Evolutionary conservation across 1,140 invertebrate genomes (phyloP).

Genomic region (Apolygus lucorum): DNA sequence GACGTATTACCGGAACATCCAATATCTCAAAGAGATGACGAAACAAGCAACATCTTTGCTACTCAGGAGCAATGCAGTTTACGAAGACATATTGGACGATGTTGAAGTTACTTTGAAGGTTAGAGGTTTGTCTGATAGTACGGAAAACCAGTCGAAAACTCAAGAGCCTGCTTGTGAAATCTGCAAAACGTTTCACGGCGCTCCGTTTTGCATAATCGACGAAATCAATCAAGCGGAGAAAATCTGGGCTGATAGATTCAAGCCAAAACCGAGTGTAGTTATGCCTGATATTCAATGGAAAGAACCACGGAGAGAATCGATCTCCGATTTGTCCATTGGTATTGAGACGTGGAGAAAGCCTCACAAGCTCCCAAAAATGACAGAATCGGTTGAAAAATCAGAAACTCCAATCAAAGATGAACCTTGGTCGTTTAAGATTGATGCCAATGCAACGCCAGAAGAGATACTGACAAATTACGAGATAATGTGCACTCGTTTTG

Average conservation of each 20-base stretch:
- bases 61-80: background rate
- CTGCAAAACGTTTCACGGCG: background rate
- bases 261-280: no score
- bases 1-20: background rate
- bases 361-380: no score
- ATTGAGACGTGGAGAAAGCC: no score
- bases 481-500: background rate
- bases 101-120: background rate
- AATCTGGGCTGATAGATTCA: no score
- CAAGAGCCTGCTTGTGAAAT: background rate
- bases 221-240: no score
- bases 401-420: no score
- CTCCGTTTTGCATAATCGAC: background rate
- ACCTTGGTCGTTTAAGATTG: no score
- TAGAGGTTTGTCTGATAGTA: background rate
- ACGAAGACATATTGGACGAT: background rate
- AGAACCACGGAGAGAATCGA: no score
- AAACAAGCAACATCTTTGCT: background rate
- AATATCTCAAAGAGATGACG: constrained; percentile 3
- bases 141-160: background rate
- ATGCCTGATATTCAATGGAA: no score
- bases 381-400: no score
- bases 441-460: background rate
- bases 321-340: no score
- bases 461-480: background rate